These are phyloP conservation scores for Hylaeus volcanicus DNA, from an alignment of 1,140 invertebrate species.

Conservation along the genomic window DNA sequence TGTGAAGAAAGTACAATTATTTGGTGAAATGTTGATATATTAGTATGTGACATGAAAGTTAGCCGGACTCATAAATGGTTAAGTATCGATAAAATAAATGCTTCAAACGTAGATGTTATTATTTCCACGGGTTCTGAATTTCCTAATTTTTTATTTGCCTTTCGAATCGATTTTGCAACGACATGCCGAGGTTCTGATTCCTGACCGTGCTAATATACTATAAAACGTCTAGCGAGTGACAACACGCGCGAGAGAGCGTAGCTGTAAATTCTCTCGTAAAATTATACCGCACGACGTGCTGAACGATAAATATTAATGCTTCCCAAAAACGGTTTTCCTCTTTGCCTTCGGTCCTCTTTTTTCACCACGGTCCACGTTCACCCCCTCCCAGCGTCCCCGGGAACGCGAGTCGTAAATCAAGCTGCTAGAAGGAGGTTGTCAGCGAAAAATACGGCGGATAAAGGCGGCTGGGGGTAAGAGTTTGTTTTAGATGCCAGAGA, in stretches of 20 bases:
- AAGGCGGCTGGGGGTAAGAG: slow-evolving; percentile 65
- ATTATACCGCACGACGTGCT: slow-evolving; percentile 58
- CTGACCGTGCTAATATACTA: slow-evolving; percentile 47
- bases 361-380: neutral
- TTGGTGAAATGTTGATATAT: too few relatives aligned
- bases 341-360: slow-evolving; percentile 46
- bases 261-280: slow-evolving; percentile 68
- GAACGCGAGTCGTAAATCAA: slow-evolving; percentile 66
- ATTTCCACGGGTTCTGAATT: neutral
- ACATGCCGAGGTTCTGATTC: slow-evolving; percentile 42
- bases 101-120: too few relatives aligned
- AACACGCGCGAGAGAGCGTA: slow-evolving; percentile 39
- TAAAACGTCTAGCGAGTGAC: slow-evolving; percentile 48
- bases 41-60: too few relatives aligned
- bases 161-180: neutral
- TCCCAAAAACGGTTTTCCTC: slow-evolving; percentile 68
- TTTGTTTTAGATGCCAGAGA: slow-evolving; percentile 71
- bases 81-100: too few relatives aligned
- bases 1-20: too few relatives aligned
- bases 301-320: slow-evolving; percentile 73
- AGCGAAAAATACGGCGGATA: slow-evolving; percentile 71
- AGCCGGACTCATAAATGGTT: too few relatives aligned
- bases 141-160: neutral
- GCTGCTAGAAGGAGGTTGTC: slow-evolving; percentile 69
- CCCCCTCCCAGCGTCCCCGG: slow-evolving; percentile 15